Evolutionary conservation across 37 sponge, comb jelly and placozoan species (phyloP).

Genomic region (Tethya wilhelma): DNA sequence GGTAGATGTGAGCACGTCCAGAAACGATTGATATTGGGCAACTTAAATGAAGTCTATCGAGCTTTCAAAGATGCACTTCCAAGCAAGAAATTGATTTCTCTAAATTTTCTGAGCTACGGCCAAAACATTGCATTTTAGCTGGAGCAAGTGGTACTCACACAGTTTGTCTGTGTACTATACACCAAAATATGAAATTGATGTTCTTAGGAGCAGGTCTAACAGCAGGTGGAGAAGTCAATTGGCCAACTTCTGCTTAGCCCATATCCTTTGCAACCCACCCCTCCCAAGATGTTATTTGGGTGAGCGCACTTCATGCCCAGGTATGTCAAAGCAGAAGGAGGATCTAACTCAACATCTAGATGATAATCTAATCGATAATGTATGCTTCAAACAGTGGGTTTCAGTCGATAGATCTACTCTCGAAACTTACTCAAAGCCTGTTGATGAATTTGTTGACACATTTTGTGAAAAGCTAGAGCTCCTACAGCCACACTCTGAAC

Average conservation of each 20-base stretch:
- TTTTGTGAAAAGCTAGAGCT: conserved; percentile 1
- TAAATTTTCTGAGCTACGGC: conserved; percentile 40
- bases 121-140: no score
- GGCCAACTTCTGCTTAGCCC: conserved; percentile 8
- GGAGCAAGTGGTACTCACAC: no score
- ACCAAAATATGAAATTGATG: conserved; percentile 42
- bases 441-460: conserved; percentile 24
- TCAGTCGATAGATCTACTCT: conserved; percentile 29
- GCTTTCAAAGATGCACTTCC: conserved; percentile 36
- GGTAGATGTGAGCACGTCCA: conserved; percentile 24
- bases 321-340: conserved; percentile 14
- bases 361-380: conserved; percentile 28
- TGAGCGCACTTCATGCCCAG: conserved; percentile 18
- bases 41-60: conserved; percentile 49
- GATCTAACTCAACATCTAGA: conserved; percentile 12
- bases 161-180: conserved; percentile 57
- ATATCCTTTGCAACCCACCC: conserved; percentile 37
- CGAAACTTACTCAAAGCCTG: conserved; percentile 10
- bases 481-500: conserved; percentile 25
- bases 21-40: conserved; percentile 42
- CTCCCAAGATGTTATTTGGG: conserved; percentile 23
- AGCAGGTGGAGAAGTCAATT: no score
- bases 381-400: conserved; percentile 35
- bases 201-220: background rate
- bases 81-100: conserved; percentile 44